Evolutionary conservation across 2,113 vertebrate genomes (phyloP), one percentile per base, ranked within the genome.

Genomic region (Calidris pugnax): DNA sequence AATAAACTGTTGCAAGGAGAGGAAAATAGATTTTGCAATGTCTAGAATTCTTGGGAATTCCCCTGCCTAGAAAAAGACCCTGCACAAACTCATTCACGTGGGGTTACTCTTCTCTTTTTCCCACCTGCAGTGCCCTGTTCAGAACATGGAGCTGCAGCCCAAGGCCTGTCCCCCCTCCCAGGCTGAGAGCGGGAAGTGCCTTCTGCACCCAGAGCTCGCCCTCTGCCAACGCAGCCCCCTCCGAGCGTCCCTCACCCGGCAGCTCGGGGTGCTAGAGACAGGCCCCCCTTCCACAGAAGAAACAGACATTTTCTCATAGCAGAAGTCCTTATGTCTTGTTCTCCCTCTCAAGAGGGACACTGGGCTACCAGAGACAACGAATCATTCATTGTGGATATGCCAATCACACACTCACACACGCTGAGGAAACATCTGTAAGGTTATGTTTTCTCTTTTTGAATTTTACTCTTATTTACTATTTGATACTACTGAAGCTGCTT

Each of bases 181-280:
- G 6, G 56, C 30, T 4, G 12, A 26, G 56, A 1, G 22, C 1
- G 1, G 14, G 33, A 50, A 51, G 33, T 16, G 45, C 39, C 8
- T 47, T 33, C 48, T 53, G 56, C 28, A 3, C 50, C 13, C 56
- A 47, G n/a, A 37, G 10, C 47, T 15, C 3, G 7, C 30, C 7
- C 21, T 1, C 50, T 10, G 50, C 63, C 10, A 47, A 12, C 17
- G 23, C 14, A 76, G 21, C 18, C 26, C 26, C 14, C 69, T 6
- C 1, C 0, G 5, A 50, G 24, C 4, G 22, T n/a, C 59, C 43
- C 68, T 17, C 6, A 4, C 26, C 17, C 3, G 48, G n/a, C 64
- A 63, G 35, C 75, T 45, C 57, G 9, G 71, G 8, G 15, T 16
- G 41, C 71, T 33, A 15, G 20, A 41, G 22, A 47, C 47, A 35